phyloP scores from a whole-genome alignment of 2,797 vertebrate species.

The Potorous gilbertii region DNA sequence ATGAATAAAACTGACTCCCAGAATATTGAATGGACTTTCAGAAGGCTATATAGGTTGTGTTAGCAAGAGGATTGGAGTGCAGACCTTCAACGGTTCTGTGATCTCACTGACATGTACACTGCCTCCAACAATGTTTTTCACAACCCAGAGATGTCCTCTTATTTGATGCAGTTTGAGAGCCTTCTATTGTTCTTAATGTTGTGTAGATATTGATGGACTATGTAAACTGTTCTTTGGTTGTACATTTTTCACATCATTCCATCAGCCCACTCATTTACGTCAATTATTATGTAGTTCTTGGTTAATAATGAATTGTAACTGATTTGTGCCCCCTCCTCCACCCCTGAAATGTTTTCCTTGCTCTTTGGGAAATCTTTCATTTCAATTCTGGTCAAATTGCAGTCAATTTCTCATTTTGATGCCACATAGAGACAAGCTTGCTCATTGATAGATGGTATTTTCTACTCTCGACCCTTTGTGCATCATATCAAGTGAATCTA shows the following conservation, averaged over 20 bases:
- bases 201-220: neutral
- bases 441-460: neutral
- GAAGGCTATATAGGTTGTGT: neutral
- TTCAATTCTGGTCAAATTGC: neutral
- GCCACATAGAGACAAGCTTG: neutral
- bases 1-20: neutral
- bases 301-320: neutral
- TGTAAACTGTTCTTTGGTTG: neutral
- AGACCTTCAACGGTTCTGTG: neutral
- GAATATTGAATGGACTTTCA: neutral
- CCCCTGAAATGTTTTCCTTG: neutral
- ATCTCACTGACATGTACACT: neutral
- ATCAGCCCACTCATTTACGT: neutral
- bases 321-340: neutral
- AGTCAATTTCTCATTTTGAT: neutral
- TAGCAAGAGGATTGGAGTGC: neutral
- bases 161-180: neutral
- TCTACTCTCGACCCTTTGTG: neutral
- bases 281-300: neutral
- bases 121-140: neutral
- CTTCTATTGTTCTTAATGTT: neutral
- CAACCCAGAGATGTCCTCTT: neutral
- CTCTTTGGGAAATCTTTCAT: neutral
- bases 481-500: slow-evolving; percentile 51
- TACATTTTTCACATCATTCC: neutral